Base-by-base conservation (phyloP, 2,797 vertebrate genomes). In the Ctenosaura bakeri region DNA sequence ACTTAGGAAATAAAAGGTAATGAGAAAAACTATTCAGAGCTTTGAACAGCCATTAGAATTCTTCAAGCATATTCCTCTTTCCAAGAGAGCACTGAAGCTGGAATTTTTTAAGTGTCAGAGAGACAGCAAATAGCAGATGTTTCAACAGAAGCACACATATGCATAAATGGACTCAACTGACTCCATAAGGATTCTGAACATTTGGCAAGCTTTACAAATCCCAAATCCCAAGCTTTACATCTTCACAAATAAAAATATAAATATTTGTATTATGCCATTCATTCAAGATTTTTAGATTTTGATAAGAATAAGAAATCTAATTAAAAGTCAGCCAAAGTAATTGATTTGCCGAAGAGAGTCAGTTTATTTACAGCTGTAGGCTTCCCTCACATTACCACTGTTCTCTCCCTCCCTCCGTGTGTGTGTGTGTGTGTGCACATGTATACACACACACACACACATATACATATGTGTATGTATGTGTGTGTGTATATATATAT, bases 31-130 rank as follows among this genome's bases (percentile, higher is more conserved):
- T 92, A 78, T 78, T 76, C 66, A 86, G 13, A 32, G 87, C 91
- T 94, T 94, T 89, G 91, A 95, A 95, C 92, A 90, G 32, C 50
- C 80, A 94, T 95, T 92, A 89, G 64, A 90, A 95, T 95, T 94
- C 93, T 88, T 82, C 76, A 86, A 90, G 91, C 89, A 92, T 73
- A 91, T 87, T 56, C n/a, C 87, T 93, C 18, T 92, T 90, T 87
- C 91, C 79, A 93, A 93, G 59, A 0, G 0, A 92, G 88, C 92
- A 95, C 52, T 86, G 90, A 69, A 89, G 94, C 91, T 93, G 91
- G 73, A 94, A 94, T 93, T 93, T 91, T 62, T 93, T 88, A 94
- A 94, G 88, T 35, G 86, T 96, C 93, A 96, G 79, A 92, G 90
- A 91, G 94, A 94, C 52, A 93, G 74, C 94, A 93, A 92, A 94